Conservation (phyloP, 2,113 vertebrate genomes). For the Sakesphorus luctuosus region DNA sequence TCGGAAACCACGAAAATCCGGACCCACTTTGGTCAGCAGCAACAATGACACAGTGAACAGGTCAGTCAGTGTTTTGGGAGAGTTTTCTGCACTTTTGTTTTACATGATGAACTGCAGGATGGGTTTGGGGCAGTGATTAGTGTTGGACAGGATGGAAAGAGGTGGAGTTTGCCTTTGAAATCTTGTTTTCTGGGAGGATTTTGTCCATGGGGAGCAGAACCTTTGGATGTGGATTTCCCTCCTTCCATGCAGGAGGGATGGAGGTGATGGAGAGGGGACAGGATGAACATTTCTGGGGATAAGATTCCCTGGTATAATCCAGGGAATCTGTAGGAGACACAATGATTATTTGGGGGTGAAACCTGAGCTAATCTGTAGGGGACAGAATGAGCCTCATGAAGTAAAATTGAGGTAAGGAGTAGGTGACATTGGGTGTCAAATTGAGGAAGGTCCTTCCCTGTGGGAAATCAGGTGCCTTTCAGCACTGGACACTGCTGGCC, state of each 20-base stretch:
- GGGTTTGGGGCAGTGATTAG: background rate
- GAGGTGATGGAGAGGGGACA: background rate
- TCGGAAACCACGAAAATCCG: slow-evolving; percentile 77
- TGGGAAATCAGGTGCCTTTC: background rate
- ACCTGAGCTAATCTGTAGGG: background rate
- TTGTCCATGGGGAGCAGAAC: fast-evolving
- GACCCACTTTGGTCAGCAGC: slow-evolving; percentile 74
- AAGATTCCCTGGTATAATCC: too few relatives aligned
- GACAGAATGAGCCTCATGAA: background rate
- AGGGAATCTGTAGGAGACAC: background rate
- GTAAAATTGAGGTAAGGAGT: background rate
- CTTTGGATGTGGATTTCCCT: background rate
- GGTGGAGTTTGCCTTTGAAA: background rate
- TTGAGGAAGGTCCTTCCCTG: background rate
- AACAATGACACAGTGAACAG: slow-evolving; percentile 36
- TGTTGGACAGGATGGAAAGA: background rate
- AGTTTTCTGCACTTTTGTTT: fast-evolving
- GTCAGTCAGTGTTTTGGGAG: slow-evolving; percentile 13
- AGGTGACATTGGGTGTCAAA: background rate
- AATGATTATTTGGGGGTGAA: background rate
- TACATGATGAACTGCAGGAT: fast-evolving
- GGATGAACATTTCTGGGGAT: background rate
- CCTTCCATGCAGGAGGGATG: background rate
- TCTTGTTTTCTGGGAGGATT: background rate
- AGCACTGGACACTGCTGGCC: background rate